phyloP scores from a whole-genome alignment of 2,888 invertebrate species.

The Caenorhabditis sulstoni region DNA sequence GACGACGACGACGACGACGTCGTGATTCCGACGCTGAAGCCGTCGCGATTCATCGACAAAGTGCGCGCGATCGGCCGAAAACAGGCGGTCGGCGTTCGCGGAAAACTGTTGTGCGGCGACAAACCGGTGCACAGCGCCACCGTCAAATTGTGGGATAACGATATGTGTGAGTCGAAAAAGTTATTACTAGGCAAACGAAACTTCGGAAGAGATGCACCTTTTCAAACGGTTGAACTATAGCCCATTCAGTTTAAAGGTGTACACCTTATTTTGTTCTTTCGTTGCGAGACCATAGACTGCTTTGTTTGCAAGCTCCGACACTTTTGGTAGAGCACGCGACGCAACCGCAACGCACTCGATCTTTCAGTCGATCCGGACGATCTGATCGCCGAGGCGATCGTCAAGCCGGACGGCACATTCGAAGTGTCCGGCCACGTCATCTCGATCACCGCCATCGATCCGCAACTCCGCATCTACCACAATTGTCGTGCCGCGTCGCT shows the following conservation, averaged over 20 bases:
- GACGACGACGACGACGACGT: neutral
- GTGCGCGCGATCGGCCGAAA: constrained; percentile 57
- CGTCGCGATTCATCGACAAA: constrained; percentile 43
- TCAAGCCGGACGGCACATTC: constrained; percentile 40
- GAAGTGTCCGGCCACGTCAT: constrained; percentile 40
- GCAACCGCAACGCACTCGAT: too few relatives aligned
- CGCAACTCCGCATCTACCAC: constrained; percentile 66
- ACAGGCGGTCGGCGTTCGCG: constrained; percentile 60
- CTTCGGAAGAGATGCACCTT: too few relatives aligned
- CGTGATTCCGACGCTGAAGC: neutral
- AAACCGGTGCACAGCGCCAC: constrained; percentile 52
- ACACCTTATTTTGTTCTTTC: too few relatives aligned
- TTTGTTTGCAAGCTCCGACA: too few relatives aligned
- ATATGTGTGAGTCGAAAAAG: constrained; percentile 48
- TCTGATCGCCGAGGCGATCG: constrained; percentile 48
- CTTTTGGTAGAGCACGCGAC: too few relatives aligned
- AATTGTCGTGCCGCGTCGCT: constrained; percentile 45
- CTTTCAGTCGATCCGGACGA: constrained; percentile 65
- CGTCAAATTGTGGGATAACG: constrained; percentile 67
- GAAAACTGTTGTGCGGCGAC: constrained; percentile 59
- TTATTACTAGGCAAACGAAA: too few relatives aligned
- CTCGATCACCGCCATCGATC: constrained; percentile 61
- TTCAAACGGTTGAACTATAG: too few relatives aligned
- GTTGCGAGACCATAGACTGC: too few relatives aligned
- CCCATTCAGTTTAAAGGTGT: too few relatives aligned